Evolutionary conservation across 2,797 vertebrate genomes (phyloP).

Genomic region (Synanceia verrucosa): DNA sequence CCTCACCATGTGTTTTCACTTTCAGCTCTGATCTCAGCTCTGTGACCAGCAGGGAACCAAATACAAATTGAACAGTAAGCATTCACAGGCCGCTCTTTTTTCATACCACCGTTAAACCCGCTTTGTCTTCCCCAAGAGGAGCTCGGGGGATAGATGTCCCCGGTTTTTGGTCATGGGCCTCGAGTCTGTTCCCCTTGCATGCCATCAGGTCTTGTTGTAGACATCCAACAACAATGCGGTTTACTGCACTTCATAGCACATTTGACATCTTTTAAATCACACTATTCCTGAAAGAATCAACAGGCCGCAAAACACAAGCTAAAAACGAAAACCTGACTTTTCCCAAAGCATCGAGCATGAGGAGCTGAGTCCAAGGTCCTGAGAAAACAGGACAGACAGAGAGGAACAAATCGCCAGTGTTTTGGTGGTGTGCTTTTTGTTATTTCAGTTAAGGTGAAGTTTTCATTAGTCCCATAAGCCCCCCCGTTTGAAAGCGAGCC

Average conservation of each 20-base stretch:
- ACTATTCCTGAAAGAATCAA: constrained; percentile 42
- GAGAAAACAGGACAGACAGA: constrained; percentile 50
- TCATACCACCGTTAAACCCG: constrained; percentile 90
- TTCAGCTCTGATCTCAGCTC: constrained; percentile 99
- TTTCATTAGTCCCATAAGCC: constrained; percentile 79
- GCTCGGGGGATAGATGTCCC: constrained; percentile 85
- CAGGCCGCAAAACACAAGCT: constrained; percentile 42
- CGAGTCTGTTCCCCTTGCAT: constrained; percentile 12
- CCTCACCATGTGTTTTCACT: constrained; percentile 99
- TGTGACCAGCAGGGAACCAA: constrained; percentile 99
- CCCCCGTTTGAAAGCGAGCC: constrained; percentile 64
- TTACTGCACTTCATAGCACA: constrained; percentile 27
- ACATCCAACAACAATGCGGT: constrained; percentile 43
- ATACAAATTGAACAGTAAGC: constrained; percentile 99
- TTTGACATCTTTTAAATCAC: constrained; percentile 48
- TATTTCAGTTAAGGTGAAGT: constrained; percentile 81
- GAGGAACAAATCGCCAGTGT: constrained; percentile 70
- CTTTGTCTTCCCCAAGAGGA: constrained; percentile 89
- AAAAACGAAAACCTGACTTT: constrained; percentile 24
- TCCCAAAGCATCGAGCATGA: constrained; percentile 19
- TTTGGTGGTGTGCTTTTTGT: constrained; percentile 75
- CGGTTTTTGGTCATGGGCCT: constrained; percentile 62
- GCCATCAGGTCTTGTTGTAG: constrained; percentile 24
- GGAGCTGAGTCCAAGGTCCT: constrained; percentile 39
- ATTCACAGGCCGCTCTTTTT: constrained; percentile 94